phyloP scores from a whole-genome alignment of 1,140 invertebrate species.

The Spodoptera litura region DNA sequence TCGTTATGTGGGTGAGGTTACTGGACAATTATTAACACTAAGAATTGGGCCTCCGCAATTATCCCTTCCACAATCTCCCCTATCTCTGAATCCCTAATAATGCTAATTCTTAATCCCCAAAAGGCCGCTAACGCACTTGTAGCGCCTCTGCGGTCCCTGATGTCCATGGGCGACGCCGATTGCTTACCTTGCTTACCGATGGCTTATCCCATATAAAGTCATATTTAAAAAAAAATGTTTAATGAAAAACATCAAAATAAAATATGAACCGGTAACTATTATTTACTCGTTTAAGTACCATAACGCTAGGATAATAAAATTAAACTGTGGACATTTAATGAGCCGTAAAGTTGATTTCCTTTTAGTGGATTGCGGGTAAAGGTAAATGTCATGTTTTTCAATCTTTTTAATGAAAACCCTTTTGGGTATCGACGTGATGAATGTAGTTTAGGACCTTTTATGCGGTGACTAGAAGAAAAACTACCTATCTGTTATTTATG shows the following conservation, averaged over 20 bases:
- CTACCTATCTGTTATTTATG: too few relatives aligned
- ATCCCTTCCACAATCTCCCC: too few relatives aligned
- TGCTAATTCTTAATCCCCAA: too few relatives aligned
- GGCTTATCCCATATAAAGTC: neutral
- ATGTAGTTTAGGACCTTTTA: neutral
- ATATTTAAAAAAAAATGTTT: neutral
- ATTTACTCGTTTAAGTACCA: conserved; percentile 20
- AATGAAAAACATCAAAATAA: neutral
- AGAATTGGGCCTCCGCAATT: too few relatives aligned
- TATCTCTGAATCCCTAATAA: too few relatives aligned
- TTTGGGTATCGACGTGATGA: neutral
- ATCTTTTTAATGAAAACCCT: conserved; percentile 14
- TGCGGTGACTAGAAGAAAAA: too few relatives aligned
- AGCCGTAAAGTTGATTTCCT: conserved; percentile 23
- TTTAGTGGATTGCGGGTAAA: conserved; percentile 20
- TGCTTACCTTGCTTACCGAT: too few relatives aligned
- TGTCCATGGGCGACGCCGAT: too few relatives aligned
- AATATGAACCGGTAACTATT: conserved; percentile 21
- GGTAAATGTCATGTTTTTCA: conserved; percentile 35
- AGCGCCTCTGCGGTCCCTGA: too few relatives aligned
- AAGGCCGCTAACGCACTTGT: too few relatives aligned
- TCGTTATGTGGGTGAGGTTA: too few relatives aligned
- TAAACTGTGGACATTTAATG: conserved; percentile 12
- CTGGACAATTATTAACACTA: too few relatives aligned
- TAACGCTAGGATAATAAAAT: conserved; percentile 28